Evolutionary conservation across 1,140 invertebrate genomes (phyloP), one percentile per base, ranked within the genome.

Genomic region (Globodera rostochiensis): DNA sequence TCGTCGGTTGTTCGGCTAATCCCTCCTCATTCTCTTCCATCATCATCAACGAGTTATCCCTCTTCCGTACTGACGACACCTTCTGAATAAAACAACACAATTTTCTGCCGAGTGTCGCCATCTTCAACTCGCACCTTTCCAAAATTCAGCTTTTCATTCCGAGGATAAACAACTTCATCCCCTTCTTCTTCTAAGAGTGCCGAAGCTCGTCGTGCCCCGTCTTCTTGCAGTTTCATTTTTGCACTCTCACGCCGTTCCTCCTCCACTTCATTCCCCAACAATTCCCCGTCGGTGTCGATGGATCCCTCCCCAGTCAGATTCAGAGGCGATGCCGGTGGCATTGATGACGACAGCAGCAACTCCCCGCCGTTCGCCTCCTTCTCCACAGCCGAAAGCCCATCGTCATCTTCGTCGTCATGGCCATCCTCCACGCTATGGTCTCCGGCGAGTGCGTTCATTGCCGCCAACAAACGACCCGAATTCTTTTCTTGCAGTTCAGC

Each of bases 401-500:
- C 50, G 50, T 7, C 50, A 53, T 53, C 6, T 53, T 53, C 53
- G 53, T 53, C 15, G 8, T 15, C 53, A 53, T 11, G 8, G 57
- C 57, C 57, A 19, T 64, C 57, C 36, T 36, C 36, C 36, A 36
- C 36, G 36, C 36, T 3, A 36, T 36, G 4, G 15, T 64, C 57
- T 64, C 57, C 36, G 19, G 1, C 19, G 57, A 64, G 57, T 64
- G 57, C 11, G 19, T 64, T 45, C 74, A 83, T 19, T 83, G 82
- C 69, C 25, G 69, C 69, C 25, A 71, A 45, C 36, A 76, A 76
- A 46, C 49, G 57, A 76, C 57, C 19, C 67, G 49, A 70, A 46
- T 76, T 76, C 74, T 76, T 76, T 46, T 70, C 74, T 45, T 49
- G 74, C 0, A 80, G 53, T 77, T 77, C 60, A 25, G 75, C 75